Evolutionary conservation across 2,113 vertebrate species (phyloP).

Genomic region (Ondatra zibethicus): DNA sequence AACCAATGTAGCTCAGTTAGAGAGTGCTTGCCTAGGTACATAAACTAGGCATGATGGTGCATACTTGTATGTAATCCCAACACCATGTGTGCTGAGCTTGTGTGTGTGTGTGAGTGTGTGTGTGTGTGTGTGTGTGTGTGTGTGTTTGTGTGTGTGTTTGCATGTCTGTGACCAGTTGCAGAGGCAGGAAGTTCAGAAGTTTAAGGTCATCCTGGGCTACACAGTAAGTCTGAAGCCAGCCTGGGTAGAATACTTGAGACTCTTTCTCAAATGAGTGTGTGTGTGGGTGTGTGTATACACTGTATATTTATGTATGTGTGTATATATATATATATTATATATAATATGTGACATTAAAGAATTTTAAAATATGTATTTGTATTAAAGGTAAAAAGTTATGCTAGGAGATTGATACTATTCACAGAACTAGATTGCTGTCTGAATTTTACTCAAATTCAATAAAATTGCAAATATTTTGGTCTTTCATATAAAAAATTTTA

Average conservation of each 20-base stretch:
- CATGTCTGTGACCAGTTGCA: neutral
- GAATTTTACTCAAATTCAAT: slow-evolving; percentile 13
- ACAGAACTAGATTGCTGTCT: slow-evolving; percentile 27
- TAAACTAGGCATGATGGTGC: neutral
- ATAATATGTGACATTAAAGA: neutral
- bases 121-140: neutral
- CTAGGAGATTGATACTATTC: slow-evolving; percentile 7
- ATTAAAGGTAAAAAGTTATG: neutral
- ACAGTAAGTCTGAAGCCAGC: neutral
- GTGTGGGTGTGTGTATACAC: neutral
- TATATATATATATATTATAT: neutral
- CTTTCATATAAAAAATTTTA: neutral
- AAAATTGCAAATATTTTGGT: slow-evolving; percentile 3
- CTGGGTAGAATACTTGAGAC: neutral
- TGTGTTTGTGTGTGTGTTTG: neutral
- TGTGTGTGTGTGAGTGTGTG: neutral
- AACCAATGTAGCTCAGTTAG: too few relatives aligned
- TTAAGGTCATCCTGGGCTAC: neutral
- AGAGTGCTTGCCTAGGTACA: neutral
- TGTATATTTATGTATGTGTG: too few relatives aligned
- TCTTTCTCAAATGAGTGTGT: neutral
- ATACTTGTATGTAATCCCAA: neutral
- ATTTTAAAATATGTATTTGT: neutral
- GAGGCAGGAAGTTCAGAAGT: neutral
- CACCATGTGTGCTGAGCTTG: neutral